phyloP scores from a whole-genome alignment of 2,113 vertebrate genomes.

The Grammomys dolichurus region DNA sequence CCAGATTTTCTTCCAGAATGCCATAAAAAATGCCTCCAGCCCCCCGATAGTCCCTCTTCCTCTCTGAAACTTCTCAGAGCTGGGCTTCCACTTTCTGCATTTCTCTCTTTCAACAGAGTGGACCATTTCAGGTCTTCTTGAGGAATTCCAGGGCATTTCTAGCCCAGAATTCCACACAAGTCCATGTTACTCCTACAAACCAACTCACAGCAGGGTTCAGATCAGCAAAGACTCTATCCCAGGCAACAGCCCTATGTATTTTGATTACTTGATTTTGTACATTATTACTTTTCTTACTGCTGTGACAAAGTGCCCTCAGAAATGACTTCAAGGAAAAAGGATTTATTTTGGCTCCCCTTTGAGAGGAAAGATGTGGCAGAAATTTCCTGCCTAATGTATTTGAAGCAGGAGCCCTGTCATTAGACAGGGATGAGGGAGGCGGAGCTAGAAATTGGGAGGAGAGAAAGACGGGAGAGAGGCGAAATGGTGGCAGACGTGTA shows the following conservation, averaged over 20 bases:
- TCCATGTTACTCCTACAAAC: not conserved
- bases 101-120: not conserved
- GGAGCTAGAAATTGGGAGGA: no score
- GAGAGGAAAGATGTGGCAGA: not conserved
- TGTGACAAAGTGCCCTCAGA: not conserved
- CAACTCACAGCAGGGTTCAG: not conserved
- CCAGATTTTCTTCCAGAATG: not conserved
- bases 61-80: not conserved
- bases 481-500: no score
- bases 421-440: no score
- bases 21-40: not conserved
- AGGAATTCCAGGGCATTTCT: not conserved
- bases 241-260: no score
- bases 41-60: no score
- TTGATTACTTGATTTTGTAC: no score
- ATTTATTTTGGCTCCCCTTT: not conserved
- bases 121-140: not conserved
- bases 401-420: no score
- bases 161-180: not conserved
- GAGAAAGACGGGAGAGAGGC: no score
- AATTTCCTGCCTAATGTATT: no score
- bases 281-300: not conserved
- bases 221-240: no score
- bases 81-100: not conserved
- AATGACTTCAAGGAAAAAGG: not conserved